Conservation (phyloP, 2,113 vertebrate genomes). For the Phrynosoma platyrhinos region DNA sequence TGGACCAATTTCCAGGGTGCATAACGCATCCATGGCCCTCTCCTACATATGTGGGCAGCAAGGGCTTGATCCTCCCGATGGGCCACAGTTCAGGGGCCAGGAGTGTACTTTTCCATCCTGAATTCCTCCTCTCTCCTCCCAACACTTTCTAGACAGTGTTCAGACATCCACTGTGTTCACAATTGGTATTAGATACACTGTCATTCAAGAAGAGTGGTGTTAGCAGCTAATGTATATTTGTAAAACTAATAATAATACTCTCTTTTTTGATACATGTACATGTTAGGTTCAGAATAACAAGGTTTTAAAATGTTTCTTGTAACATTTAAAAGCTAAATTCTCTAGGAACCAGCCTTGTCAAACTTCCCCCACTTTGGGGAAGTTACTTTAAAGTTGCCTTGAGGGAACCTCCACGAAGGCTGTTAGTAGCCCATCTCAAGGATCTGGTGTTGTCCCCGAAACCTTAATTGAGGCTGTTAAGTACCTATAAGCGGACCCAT, state of each 20-base stretch:
- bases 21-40: not conserved
- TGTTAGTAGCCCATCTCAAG: too few relatives aligned
- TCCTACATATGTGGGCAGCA: too few relatives aligned
- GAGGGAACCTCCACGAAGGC: not conserved
- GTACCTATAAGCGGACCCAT: not conserved
- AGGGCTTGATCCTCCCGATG: not conserved
- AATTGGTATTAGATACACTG: too few relatives aligned
- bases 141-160: not conserved
- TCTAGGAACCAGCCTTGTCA: not conserved
- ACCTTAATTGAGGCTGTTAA: not conserved
- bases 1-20: constrained; percentile 17
- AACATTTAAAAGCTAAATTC: not conserved
- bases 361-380: too few relatives aligned
- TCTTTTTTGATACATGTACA: too few relatives aligned
- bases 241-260: too few relatives aligned
- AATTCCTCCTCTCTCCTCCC: not conserved
- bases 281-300: not conserved
- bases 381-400: not conserved
- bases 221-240: too few relatives aligned
- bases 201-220: too few relatives aligned
- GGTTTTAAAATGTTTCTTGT: not conserved
- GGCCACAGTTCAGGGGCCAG: not conserved
- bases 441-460: not conserved
- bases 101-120: not conserved
- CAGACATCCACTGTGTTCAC: too few relatives aligned